Percentiles rank a stretch among this genome's conserved stretches.
phyloP scores from a whole-genome alignment of 2,888 invertebrate genomes.

The Zaprionus lineosus region DNA sequence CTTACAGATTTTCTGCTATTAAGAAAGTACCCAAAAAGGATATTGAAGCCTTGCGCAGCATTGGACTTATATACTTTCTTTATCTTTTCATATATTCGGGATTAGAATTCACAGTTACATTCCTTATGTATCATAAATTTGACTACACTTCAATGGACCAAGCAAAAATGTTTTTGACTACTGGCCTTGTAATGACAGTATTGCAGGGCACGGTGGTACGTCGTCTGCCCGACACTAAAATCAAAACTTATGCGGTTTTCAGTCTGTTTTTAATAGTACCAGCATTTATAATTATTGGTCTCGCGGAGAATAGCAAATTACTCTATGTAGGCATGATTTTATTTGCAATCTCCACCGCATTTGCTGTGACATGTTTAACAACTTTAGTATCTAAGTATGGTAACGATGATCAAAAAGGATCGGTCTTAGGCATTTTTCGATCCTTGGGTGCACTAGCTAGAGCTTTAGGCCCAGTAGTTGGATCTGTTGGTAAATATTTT shows the following conservation, averaged over 20 bases:
- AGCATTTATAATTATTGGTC: conserved; percentile 92
- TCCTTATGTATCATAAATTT: conserved; percentile 96
- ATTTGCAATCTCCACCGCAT: conserved; percentile 94
- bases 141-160: conserved; percentile 97
- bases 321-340: conserved; percentile 93
- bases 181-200: conserved; percentile 94
- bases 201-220: conserved; percentile 95
- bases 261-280: conserved; percentile 93
- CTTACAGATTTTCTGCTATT: conserved; percentile 86
- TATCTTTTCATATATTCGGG: conserved; percentile 98
- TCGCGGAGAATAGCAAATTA: conserved; percentile 85
- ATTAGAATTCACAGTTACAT: conserved; percentile 97
- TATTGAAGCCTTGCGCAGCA: conserved; percentile 85
- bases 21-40: conserved; percentile 86
- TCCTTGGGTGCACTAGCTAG: conserved; percentile 97
- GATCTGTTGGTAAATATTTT: conserved; percentile 88
- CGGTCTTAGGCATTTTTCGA: conserved; percentile 95
- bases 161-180: conserved; percentile 97
- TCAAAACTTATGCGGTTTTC: conserved; percentile 87
- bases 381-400: conserved; percentile 94
- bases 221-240: conserved; percentile 88
- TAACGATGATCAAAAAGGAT: conserved; percentile 92
- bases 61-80: conserved; percentile 92
- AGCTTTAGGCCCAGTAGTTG: conserved; percentile 94
- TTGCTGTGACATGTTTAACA: conserved; percentile 97